Conservation (phyloP, 2,888 invertebrate genomes). For the Cataglyphis altisquamis region DNA sequence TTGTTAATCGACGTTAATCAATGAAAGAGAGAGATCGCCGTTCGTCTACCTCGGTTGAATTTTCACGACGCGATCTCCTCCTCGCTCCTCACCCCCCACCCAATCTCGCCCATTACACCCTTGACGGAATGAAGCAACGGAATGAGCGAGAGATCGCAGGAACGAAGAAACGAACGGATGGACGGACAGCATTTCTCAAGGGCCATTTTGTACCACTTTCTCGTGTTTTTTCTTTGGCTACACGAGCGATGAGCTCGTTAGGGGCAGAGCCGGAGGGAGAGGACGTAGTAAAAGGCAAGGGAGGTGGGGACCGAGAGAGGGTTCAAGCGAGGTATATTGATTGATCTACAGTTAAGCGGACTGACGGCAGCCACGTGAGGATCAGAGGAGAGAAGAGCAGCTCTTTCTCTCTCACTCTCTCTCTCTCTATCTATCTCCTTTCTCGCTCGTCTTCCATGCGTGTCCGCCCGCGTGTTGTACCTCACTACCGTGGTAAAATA, state of each 20-base stretch:
- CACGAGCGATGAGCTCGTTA: conserved; percentile 83
- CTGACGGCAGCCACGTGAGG: conserved; percentile 79
- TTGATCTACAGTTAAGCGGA: conserved; percentile 83
- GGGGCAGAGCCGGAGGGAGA: conserved; percentile 73
- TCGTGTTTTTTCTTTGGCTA: conserved; percentile 78
- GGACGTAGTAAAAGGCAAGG: conserved; percentile 66
- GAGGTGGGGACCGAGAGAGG: conserved; percentile 62
- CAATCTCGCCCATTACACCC: conserved; percentile 23
- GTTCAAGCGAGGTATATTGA: conserved; percentile 81
- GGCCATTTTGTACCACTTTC: conserved; percentile 83
- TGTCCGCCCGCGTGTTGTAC: conserved; percentile 33
- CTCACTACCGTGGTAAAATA: conserved; percentile 71
- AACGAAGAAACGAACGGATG: conserved; percentile 51
- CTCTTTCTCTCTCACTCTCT: conserved; percentile 39
- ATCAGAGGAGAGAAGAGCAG: conserved; percentile 68
- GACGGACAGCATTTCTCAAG: conserved; percentile 79
- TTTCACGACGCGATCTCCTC: conserved; percentile 79
- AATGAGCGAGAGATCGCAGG: conserved; percentile 14
- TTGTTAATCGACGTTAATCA: conserved; percentile 47
- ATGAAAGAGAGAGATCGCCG: conserved; percentile 43
- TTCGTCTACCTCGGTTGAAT: conserved; percentile 67
- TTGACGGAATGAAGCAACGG: conserved; percentile 32
- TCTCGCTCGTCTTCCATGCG: conserved; percentile 29
- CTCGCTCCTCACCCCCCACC: conserved; percentile 63
- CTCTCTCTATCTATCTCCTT: conserved; percentile 42